Percentiles rank a stretch among this genome's conserved stretches.
phyloP scores from a whole-genome alignment of 2,113 vertebrate species.

The Eonycteris spelaea region DNA sequence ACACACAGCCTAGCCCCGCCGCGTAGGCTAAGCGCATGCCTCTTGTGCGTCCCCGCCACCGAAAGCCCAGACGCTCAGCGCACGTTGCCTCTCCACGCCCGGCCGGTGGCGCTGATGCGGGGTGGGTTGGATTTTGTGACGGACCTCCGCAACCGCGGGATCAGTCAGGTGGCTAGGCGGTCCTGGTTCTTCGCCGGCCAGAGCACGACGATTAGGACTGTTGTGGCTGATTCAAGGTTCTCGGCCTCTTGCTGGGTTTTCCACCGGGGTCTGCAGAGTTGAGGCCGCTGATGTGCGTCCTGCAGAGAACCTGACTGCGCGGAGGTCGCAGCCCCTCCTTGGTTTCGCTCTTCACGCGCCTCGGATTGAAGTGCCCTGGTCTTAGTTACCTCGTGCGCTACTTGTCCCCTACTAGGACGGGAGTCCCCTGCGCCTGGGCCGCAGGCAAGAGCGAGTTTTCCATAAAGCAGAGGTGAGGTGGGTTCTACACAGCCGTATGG shows the following conservation, averaged over 20 bases:
- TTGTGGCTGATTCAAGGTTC: background rate
- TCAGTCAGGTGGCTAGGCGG: accelerated
- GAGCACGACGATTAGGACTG: accelerated
- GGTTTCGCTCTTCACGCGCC: background rate
- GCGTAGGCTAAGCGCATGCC: no score
- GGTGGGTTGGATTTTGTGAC: accelerated
- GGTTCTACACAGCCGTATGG: background rate
- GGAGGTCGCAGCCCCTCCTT: no score
- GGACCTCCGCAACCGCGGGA: accelerated
- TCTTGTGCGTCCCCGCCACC: no score
- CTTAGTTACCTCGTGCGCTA: background rate
- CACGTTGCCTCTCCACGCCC: no score
- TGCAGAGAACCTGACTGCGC: no score
- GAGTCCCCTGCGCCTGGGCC: background rate
- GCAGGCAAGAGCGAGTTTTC: background rate
- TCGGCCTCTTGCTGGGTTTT: background rate
- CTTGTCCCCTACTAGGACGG: background rate
- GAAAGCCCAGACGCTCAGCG: no score
- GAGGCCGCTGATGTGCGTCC: background rate
- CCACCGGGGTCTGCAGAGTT: background rate
- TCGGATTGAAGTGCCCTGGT: background rate
- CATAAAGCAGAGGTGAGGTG: no score
- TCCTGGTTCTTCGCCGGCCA: accelerated
- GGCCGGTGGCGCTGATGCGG: background rate
- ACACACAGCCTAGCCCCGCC: no score